Base-by-base conservation (phyloP, 2,113 vertebrate species). In the Myotis lucifugus region DNA sequence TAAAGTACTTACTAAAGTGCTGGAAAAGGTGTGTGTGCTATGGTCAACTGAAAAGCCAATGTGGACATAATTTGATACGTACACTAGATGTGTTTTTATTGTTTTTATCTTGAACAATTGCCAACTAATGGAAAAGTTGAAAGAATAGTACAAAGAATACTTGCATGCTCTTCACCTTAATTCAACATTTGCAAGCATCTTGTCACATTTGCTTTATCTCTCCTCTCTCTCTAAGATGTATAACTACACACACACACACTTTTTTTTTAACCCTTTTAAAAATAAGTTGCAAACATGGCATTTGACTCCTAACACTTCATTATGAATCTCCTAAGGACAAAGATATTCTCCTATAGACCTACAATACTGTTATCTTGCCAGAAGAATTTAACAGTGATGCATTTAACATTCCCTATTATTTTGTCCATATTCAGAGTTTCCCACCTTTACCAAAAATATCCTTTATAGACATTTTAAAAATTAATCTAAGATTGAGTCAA, bases 71-170 rank as follows among this genome's bases (percentile, higher is more conserved):
- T 81, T 88, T 88, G 72, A 56, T 91, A 91, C 88, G 14, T 81
- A 40, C 70, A 8, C 32, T 69, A 46, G 13, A n/a, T 92, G 9
- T 77, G 18, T 56, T 91, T 96, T 84, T 7, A 5, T 18, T 54
- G 54, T 59, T 90, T 90, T 88, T 91, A 67, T 78, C 50, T 89
- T 73, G 40, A 92, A 54, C 32, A 9, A 27, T 87, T 96, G 61
- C n/a, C 17, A 67, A 3, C 48, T 69, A 74, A 25, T 4, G 6
- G 66, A 79, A 70, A 56, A 85, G 6, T 64, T 48, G 15, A 56
- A 81, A 67, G 37, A 83, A 25, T 6, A 50, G 50, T 64, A 50
- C 21, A 88, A 1, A n/a, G 56, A 81, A 78, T 10, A 79, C 42
- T 88, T 77, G 42, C 14, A 8, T 88, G 46, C 25, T 34, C 21